phyloP scores from a whole-genome alignment of 2,113 vertebrate genomes.

The Oostethus manadensis region DNA sequence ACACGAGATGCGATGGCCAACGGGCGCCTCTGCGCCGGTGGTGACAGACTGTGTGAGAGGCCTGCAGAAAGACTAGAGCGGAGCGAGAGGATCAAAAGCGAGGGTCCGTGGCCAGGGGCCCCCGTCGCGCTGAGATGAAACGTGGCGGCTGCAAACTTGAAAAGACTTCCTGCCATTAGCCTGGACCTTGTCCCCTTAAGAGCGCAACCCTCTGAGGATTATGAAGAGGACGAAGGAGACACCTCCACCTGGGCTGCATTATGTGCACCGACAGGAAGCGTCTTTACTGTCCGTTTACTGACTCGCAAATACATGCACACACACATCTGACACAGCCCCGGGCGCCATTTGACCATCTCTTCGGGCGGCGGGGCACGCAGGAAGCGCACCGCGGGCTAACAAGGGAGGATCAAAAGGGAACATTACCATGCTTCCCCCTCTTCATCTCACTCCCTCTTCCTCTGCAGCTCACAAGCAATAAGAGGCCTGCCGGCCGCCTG shows the following conservation, averaged over 20 bases:
- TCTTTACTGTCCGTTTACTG: constrained; percentile 56
- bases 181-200: constrained; percentile 87
- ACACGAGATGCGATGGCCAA: constrained; percentile 50
- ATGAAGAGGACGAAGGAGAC: neutral
- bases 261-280: constrained; percentile 56
- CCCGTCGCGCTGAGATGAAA: constrained; percentile 94
- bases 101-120: constrained; percentile 84
- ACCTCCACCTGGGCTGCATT: constrained; percentile 68
- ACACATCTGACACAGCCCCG: constrained; percentile 35
- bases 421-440: constrained; percentile 69
- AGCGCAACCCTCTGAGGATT: constrained; percentile 58
- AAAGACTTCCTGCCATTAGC: constrained; percentile 99
- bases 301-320: constrained; percentile 20
- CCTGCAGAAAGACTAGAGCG: constrained; percentile 23
- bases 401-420: constrained; percentile 72
- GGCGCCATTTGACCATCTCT: constrained; percentile 56
- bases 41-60: constrained; percentile 25
- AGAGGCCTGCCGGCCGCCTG: constrained; percentile 57
- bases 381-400: constrained; percentile 65
- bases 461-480: constrained; percentile 61
- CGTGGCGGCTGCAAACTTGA: constrained; percentile 89
- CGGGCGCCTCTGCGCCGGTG: constrained; percentile 22
- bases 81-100: constrained; percentile 87
- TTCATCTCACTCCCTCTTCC: constrained; percentile 40
- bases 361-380: constrained; percentile 49